Conservation (phyloP, 2,113 vertebrate genomes). For the Limanda limanda region DNA sequence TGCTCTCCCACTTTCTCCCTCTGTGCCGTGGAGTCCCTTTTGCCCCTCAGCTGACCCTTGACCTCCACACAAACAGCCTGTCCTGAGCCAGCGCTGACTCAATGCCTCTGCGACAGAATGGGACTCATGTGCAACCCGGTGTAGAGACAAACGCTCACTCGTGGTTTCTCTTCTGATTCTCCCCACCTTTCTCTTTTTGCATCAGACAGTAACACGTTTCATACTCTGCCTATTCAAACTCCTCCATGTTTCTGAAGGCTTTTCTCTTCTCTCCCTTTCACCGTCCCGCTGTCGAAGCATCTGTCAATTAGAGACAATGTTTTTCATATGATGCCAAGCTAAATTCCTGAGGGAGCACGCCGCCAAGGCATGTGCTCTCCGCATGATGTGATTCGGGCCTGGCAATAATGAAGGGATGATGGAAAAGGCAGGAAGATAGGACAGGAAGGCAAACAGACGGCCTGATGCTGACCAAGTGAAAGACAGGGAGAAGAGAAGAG, state of each 20-base stretch:
- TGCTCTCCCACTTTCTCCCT: too few species aligned
- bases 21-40: slow-evolving; percentile 9
- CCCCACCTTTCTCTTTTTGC: neutral
- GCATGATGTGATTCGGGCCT: slow-evolving; percentile 58
- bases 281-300: slow-evolving; percentile 24
- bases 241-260: neutral
- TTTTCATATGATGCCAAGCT: slow-evolving; percentile 54
- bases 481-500: slow-evolving; percentile 4
- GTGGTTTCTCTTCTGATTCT: neutral
- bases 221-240: neutral
- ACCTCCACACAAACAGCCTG: slow-evolving; percentile 40
- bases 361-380: slow-evolving; percentile 64
- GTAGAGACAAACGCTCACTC: slow-evolving; percentile 1
- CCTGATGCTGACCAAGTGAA: slow-evolving; percentile 35
- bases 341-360: slow-evolving; percentile 57
- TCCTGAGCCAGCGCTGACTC: slow-evolving; percentile 42
- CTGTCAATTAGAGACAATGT: slow-evolving; percentile 53
- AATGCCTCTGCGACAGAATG: slow-evolving; percentile 8
- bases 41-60: slow-evolving; percentile 36
- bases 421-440: slow-evolving; percentile 27
- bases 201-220: neutral
- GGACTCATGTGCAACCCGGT: slow-evolving; percentile 19
- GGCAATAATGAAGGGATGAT: slow-evolving; percentile 53
- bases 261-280: slow-evolving; percentile 5
- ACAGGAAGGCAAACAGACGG: slow-evolving; percentile 43